Evolutionary conservation across 2,888 invertebrate species (phyloP), one percentile per base, ranked within the genome.

Genomic region (Invenusta paracnida): DNA sequence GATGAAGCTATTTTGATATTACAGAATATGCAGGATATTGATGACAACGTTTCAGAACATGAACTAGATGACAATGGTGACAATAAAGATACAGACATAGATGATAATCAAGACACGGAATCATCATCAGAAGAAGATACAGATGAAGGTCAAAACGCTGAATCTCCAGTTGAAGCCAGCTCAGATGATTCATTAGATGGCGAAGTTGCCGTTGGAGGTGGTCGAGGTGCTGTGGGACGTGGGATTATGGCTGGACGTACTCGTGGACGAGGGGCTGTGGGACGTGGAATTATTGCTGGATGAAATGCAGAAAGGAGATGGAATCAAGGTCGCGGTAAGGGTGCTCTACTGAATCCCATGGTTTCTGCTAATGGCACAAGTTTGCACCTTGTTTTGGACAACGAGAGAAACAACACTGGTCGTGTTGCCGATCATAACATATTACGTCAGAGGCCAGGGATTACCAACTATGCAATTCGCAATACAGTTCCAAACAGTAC

Each of bases 401-500:
- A 79, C 79, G n/a, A 79, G 23, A 27, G 79, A 25, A 79, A 79
- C 28, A 23, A 79, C 79, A 5, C 25, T 79, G 79, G 79, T 79
- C 79, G 79, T 79, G 79, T 27, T 79, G 79, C 79, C 25, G 28
- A 2, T 79, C 79, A 79, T 79, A 79, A 79, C 28, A 79, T 79
- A 25, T 27, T 79, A 25, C 79, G 79, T 25, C 23, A 25, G 79
- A 23, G 28, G 23, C 79, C 79, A 79, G 79, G 79, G 28, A 23
- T 27, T 23, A 79, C 5, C 79, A 23, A 23, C 28, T 79, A 79
- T 79, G 79, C 79, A 25, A 79, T 27, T 79, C 79, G 28, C 23
- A 27, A 27, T 27, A 79, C 28, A 23, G 28, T 25, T 79, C 23
- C 28, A 5, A 27, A 25, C 79, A 79, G 79, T 27, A 5, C 79